Conservation (phyloP, 1,140 invertebrate genomes). For the Ericerus pela region DNA sequence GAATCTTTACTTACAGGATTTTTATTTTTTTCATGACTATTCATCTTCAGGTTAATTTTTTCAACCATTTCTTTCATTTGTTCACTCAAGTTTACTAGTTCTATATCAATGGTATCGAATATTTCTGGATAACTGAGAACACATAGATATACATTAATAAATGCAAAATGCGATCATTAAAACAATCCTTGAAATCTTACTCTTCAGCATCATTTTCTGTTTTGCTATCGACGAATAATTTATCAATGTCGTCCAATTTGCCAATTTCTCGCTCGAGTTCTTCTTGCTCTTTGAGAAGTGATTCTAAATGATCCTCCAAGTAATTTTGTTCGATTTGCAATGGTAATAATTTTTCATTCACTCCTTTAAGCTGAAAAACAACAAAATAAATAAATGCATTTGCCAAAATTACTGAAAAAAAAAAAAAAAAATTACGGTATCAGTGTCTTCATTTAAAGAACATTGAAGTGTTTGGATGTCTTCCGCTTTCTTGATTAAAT, state of each 20-base stretch:
- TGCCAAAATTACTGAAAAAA: neutral
- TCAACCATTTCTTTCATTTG: neutral
- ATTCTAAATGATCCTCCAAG: neutral
- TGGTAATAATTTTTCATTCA: neutral
- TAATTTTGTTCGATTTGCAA: conserved; percentile 1
- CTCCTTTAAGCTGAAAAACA: neutral
- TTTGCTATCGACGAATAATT: neutral
- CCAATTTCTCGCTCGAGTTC: neutral
- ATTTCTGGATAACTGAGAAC: neutral
- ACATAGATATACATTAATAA: neutral
- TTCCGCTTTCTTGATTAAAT: neutral
- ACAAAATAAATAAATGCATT: neutral
- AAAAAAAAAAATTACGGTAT: neutral
- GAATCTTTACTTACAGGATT: neutral
- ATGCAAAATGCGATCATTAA: neutral
- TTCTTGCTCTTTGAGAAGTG: neutral
- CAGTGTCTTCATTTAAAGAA: neutral
- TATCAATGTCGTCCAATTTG: neutral
- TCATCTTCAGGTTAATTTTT: neutral
- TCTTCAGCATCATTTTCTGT: neutral
- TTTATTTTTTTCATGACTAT: neutral
- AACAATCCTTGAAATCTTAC: neutral
- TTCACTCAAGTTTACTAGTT: neutral
- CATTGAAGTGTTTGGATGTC: neutral
- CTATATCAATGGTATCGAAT: neutral